Base-by-base conservation (phyloP, 2,797 vertebrate species). In the Galaxias olidus region DNA sequence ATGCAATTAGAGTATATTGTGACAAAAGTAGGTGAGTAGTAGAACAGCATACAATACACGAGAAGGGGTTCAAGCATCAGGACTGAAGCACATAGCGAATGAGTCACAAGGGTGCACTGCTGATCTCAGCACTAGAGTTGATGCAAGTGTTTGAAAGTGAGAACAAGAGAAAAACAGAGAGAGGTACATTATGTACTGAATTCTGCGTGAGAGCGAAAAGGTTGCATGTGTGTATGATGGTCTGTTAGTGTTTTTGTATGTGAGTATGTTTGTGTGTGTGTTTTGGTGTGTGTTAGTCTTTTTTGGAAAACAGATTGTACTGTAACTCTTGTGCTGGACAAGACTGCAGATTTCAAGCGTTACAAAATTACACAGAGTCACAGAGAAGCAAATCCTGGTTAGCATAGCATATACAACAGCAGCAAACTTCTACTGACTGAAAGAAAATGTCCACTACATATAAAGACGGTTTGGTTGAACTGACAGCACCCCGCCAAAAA, bases 231-330 rank as follows among this genome's bases (percentile, higher is more conserved):
- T 47, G 46, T 55, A 12, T n/a, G 2, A 30, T 30, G 14, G 20
- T 9, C 4, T 30, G 7, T 50, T 5, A 40, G 12, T 55, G 53
- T 55, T 20, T 54, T 19, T 55, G 53, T 55, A 12, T 55, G 53
- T 55, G 53, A 40, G 53, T 40, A 12, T 15, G 61, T 20, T 41
- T 30, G 61, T 40, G 49, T 11, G 61, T 53, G 52, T 12, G 52
- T 13, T 20, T 55, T 12, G 40, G 20, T 40, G 53, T n/a, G 6
- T 6, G 14, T 7, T 10, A 40, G 30, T 30, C 30, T 1, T 41
- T n/a, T 55, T 55, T 30, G 53, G 53, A n/a, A 40, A 19, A 40
- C 20, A 55, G 53, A 40, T 1, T 41, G 7, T 50, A 17, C 49
- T 50, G 49, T 50, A 50, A 50, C 49, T 50, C 8, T 50, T 15